These are phyloP conservation scores for Trimorus sp. DNA, from an alignment of 2,888 invertebrate genomes.

Conservation along the genomic window DNA sequence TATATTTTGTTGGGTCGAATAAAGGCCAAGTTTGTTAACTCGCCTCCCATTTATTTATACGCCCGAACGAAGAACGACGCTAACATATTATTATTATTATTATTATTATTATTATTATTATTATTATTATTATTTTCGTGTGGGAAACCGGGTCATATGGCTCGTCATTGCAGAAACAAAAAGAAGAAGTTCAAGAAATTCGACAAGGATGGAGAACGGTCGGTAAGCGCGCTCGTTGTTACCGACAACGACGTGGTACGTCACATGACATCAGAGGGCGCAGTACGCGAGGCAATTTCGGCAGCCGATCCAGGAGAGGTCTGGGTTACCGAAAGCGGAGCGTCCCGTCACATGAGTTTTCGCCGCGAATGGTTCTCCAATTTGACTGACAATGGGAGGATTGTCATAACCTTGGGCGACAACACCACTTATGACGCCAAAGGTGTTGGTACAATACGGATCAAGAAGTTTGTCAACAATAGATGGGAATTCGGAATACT, in stretches of 20 bases:
- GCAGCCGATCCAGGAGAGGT: constrained; percentile 38
- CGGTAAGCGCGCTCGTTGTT: background rate
- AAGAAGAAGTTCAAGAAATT: background rate
- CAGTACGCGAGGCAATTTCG: background rate
- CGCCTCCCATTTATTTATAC: no score
- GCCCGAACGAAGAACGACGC: no score
- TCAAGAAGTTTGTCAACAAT: constrained; percentile 58
- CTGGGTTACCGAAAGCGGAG: constrained; percentile 68
- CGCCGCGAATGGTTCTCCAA: constrained; percentile 66
- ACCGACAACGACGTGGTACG: background rate
- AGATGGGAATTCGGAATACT: constrained; percentile 55
- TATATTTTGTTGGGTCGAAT: no score
- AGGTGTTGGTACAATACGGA: constrained; percentile 62
- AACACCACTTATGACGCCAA: constrained; percentile 48
- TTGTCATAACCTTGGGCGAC: constrained; percentile 59
- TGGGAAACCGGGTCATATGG: constrained; percentile 18
- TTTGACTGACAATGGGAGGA: background rate
- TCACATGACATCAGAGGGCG: no score
- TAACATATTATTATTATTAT: constrained; percentile 10
- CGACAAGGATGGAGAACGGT: no score
- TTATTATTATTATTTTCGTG: no score
- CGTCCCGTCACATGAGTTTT: constrained; percentile 38
- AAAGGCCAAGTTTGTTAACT: no score
- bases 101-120: constrained; percentile 7
- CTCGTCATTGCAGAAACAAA: background rate